Percentiles rank a stretch among this genome's conserved stretches.
These are phyloP conservation scores for Luperina nickerlii DNA, from an alignment of 2,888 invertebrate species.

Conservation along the genomic window DNA sequence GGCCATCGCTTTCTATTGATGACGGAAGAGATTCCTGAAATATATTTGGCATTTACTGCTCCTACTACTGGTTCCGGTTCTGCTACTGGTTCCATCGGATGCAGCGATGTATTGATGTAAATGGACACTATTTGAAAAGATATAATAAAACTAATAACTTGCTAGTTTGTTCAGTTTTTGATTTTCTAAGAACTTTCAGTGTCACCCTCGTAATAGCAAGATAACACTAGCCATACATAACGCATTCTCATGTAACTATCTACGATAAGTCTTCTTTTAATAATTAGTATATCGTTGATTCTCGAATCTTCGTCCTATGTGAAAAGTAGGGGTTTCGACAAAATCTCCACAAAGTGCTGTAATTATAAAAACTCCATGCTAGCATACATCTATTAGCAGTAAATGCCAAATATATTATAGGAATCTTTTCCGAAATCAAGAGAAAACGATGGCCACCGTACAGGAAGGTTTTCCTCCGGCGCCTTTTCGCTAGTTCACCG, in stretches of 20 bases:
- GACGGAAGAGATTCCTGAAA: not conserved
- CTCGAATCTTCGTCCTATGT: not conserved
- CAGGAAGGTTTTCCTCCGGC: slow-evolving; percentile 65
- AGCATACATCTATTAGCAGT: not conserved
- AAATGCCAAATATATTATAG: not conserved
- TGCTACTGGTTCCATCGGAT: no score
- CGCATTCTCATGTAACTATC: no score
- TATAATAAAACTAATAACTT: no score
- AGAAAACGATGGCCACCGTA: slow-evolving; percentile 67
- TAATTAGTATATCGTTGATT: not conserved
- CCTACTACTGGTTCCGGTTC: no score
- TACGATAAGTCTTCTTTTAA: not conserved
- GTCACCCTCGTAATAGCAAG: not conserved
- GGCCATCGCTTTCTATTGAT: slow-evolving; percentile 60
- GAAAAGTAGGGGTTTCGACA: not conserved
- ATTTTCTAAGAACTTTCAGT: no score
- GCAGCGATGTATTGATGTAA: no score
- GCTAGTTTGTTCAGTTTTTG: no score
- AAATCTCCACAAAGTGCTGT: not conserved
- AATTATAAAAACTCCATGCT: not conserved
- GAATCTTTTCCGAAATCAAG: slow-evolving; percentile 1
- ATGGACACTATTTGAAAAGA: no score
- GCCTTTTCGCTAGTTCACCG: slow-evolving; percentile 67
- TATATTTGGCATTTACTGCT: no score
- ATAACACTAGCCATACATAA: not conserved